Evolutionary conservation across 2,888 invertebrate species (phyloP).

Genomic region (Pristionchus mayeri): DNA sequence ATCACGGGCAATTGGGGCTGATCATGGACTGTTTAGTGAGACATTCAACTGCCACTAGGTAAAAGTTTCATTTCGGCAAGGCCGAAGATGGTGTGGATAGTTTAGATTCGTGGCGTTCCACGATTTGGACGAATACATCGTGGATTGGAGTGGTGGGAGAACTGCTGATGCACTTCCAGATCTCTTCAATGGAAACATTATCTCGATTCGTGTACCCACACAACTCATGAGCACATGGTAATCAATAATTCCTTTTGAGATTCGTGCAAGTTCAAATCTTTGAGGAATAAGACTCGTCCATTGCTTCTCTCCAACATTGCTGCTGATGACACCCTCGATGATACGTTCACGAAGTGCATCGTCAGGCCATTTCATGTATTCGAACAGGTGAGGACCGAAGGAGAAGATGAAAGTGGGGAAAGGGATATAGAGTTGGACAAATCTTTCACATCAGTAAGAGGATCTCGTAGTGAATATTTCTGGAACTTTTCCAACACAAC

Average conservation of each 20-base stretch:
- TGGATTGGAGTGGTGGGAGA: neutral
- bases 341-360: slow-evolving; percentile 24
- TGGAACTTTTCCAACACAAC: too few relatives aligned
- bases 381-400: neutral
- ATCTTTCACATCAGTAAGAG: too few relatives aligned
- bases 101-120: slow-evolving; percentile 38
- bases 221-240: slow-evolving; percentile 30
- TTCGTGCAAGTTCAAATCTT: neutral
- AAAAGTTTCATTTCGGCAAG: neutral
- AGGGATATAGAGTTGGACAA: neutral
- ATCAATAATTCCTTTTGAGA: neutral
- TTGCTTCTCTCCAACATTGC: neutral
- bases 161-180: neutral
- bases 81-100: neutral
- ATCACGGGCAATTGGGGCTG: slow-evolving; percentile 44
- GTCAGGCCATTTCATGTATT: slow-evolving; percentile 37
- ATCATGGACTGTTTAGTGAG: slow-evolving; percentile 32
- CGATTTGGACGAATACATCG: slow-evolving; percentile 46
- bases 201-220: slow-evolving; percentile 17
- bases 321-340: neutral
- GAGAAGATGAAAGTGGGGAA: neutral
- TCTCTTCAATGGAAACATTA: neutral
- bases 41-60: slow-evolving; percentile 30
- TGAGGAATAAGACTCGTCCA: neutral
- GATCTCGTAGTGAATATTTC: too few relatives aligned